Evolutionary conservation across 2,888 invertebrate genomes (phyloP), one percentile per base, ranked within the genome.

Genomic region (Abscondita cerata): DNA sequence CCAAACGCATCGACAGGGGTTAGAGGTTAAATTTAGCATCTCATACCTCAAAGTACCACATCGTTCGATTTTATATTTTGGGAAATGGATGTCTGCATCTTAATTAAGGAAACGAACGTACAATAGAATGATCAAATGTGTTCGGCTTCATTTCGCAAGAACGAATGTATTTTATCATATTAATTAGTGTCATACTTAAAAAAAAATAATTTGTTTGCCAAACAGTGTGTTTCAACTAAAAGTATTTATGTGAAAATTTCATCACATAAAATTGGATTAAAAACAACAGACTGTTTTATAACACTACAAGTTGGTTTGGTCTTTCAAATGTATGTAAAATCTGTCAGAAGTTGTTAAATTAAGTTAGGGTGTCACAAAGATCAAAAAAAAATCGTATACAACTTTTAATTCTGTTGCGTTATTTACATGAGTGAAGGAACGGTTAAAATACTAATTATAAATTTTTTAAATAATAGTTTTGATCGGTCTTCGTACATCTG

Each of bases 1-100:
- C 71, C 72, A 65, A 69, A 72, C 70, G 68, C 74, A 75, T 76
- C 71, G 75, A 76, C 76, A 76, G 75, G 78, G 77, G 77, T 76
- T 75, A 76, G 74, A 76, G 78, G 77, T 77, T 78, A 78, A 77
- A 76, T 76, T 78, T 78, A 78, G 78, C 76, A 66, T 64, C 55
- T 55, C 50, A 50, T 53, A 56, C 63, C 63, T 59, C 56, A 59
- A 55, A 52, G 59, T 52, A 40, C 59, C 38, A 38, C 52, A 52
- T 51, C 51, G 34, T 51, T 51, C 34, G 34, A 33, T 51, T 51
- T 31, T 31, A 12, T 18, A 18, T 53, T 48, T 56, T 33, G 48
- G 8, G 50, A 51, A 55, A 64, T 54, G 55, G 44, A 54, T n/a
- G 20, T n/a, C 9, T n/a, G 18, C 55, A 50, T 63, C 34, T 8